Evolutionary conservation across 1,140 invertebrate genomes (phyloP), one percentile per base, ranked within the genome.

Genomic region (Drosophila gunungcola): DNA sequence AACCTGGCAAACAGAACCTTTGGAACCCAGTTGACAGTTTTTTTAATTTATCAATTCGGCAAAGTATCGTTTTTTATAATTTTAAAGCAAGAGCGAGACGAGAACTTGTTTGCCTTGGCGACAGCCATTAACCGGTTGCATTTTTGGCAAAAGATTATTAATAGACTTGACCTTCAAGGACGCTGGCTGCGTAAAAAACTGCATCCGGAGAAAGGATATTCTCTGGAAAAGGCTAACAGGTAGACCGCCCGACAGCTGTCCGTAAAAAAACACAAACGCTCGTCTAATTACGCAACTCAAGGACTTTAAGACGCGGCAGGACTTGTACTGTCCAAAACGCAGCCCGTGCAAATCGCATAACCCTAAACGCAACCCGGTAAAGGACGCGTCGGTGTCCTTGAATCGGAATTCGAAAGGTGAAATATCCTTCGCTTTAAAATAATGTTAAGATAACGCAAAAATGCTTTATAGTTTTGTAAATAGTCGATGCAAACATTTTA

Each of bases 251-350:
- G 39, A 25, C 74, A 61, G 69, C 78, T 78, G 82, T 51, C 21
- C 48, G 39, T 88, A 88, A 89, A 89, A 89, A 89, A 88, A 88
- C 68, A 58, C 25, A 65, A 49, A 25, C 51, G 49, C 10, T 32
- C n/a, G 25, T 38, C 12, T 83, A 88, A 89, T 80, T 88, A 58
- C 77, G 55, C 46, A 89, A 72, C 46, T 83, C 82, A 86, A 86
- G 82, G 82, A 67, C 80, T 72, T 45, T 36, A 3, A 29, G n/a
- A 41, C 55, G 43, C 64, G 29, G 53, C 79, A 79, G 79, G 83
- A 88, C 76, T 73, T 89, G 83, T 45, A 42, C 34, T 61, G 73
- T 21, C 39, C 32, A 36, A 16, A 56, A 60, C 46, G n/a, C 54
- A 49, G 73, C 38, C 81, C 54, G 73, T 80, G 60, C 41, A 64